Base-by-base conservation (phyloP, 2,797 vertebrate genomes). In the Dromococcyx pavoninus region DNA sequence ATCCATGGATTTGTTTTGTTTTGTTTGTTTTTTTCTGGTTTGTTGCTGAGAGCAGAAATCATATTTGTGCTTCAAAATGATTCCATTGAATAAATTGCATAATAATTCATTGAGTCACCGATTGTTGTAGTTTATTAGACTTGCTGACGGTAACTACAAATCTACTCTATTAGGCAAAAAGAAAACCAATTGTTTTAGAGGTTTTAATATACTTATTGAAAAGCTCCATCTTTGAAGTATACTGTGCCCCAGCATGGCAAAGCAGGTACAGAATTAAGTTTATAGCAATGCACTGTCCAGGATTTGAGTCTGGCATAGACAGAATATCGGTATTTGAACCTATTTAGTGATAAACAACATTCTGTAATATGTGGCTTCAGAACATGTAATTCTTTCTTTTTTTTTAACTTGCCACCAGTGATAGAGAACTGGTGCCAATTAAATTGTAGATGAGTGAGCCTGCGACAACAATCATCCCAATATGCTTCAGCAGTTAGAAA, bases 291-390 rank as follows among this genome's bases (percentile, higher is more conserved):
- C 51, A 78, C 27, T 64, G 19, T 82, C 58, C 65, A 46, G 37
- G 8, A 76, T 83, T 95, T 87, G 37, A 89, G 84, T 50, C n/a
- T 81, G 62, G 24, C 54, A 88, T 65, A 12, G 53, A 80, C 28
- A 92, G 64, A 94, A 77, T 79, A 54, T 57, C 57, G 64, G 48
- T 65, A 84, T 79, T 95, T 91, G 48, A 88, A 83, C 84, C 51
- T 94, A 37, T 51, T 92, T 92, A 67, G 41, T 93, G 67, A 94
- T 86, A 94, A 94, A 81, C 12, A 91, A 44, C 77, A 81, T 82
- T 86, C 88, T 89, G 48, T 50, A 94, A 67, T 65, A 92, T 56
- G 12, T 48, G 53, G 22, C 33, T 87, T 46, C 28, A 94, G 56
- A 94, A 88, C 35, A 94, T 57, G 73, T 17, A 90, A 65, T 77